Conservation (phyloP, 2,888 invertebrate genomes). For the Hirtodrosophila duncani region DNA sequence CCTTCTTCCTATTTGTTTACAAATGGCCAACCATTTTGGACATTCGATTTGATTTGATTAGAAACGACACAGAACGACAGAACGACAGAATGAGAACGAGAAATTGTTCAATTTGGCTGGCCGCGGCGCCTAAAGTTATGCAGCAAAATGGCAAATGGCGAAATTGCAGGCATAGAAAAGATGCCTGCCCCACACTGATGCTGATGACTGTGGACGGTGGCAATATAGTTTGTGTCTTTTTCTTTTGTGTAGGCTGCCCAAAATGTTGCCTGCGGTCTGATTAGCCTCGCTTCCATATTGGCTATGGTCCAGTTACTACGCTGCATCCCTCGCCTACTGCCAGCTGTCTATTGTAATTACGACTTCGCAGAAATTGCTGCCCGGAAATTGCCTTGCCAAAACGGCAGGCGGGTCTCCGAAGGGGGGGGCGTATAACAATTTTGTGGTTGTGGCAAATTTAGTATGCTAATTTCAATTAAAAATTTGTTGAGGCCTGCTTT, state of each 20-base stretch:
- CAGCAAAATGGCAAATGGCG: constrained; percentile 36
- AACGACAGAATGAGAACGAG: neutral
- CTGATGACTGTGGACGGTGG: no score
- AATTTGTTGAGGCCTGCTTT: constrained; percentile 26
- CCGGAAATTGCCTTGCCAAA: constrained; percentile 21
- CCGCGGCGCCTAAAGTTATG: constrained; percentile 5
- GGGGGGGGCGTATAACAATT: constrained; percentile 21
- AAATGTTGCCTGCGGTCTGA: no score
- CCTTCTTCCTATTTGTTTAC: constrained; percentile 35
- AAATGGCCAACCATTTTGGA: constrained; percentile 22
- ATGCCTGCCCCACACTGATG: no score
- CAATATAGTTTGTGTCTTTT: no score
- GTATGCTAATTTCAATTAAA: constrained; percentile 65
- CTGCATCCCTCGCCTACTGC: no score
- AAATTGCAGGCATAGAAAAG: no score
- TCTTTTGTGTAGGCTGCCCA: no score
- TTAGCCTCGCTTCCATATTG: no score
- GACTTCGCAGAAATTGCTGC: constrained; percentile 22
- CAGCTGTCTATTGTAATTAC: no score
- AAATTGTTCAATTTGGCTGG: constrained; percentile 7
- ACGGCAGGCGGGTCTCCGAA: neutral
- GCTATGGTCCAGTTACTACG: no score
- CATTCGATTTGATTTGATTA: constrained; percentile 43
- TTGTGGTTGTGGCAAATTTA: constrained; percentile 44
- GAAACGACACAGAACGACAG: constrained; percentile 14